These are phyloP conservation scores for Conus betulinus DNA, from an alignment of 1,140 invertebrate genomes.

Conservation along the genomic window DNA sequence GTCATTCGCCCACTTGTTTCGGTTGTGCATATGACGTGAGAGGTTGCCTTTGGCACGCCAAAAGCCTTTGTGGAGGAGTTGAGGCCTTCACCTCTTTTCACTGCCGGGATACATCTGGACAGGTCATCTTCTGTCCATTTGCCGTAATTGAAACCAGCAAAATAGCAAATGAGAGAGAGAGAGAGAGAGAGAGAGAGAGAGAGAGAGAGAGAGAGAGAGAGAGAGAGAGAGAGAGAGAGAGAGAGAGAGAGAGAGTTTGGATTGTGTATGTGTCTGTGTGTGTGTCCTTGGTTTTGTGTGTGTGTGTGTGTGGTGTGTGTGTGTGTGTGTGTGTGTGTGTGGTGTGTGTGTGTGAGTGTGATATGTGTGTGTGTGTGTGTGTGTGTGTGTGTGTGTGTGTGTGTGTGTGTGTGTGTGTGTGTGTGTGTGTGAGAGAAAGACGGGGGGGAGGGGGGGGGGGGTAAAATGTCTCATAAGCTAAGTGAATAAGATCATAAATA, in stretches of 20 bases:
- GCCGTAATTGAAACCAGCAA: not conserved
- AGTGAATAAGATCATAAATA: too few relatives aligned
- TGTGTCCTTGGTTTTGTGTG: too few relatives aligned
- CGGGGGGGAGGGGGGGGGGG: too few relatives aligned
- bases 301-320: too few relatives aligned
- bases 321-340: too few relatives aligned
- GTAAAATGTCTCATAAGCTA: too few relatives aligned
- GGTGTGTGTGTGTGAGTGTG: too few relatives aligned
- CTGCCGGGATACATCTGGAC: not conserved
- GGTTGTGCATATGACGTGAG: not conserved
- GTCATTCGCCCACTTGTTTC: not conserved
- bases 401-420: too few relatives aligned
- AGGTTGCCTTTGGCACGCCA: not conserved
- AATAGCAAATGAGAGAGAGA: not conserved
- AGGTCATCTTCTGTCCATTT: not conserved
- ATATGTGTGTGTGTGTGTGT: too few relatives aligned
- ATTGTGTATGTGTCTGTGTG: too few relatives aligned
- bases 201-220: not conserved
- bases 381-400: too few relatives aligned
- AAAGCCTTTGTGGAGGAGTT: not conserved
- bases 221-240: not conserved
- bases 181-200: not conserved
- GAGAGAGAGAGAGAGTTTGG: not conserved
- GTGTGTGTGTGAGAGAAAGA: too few relatives aligned
- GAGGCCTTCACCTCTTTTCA: not conserved